Evolutionary conservation across 2,797 vertebrate species (phyloP), one percentile per base, ranked within the genome.

Genomic region (Gobio occitaniae): DNA sequence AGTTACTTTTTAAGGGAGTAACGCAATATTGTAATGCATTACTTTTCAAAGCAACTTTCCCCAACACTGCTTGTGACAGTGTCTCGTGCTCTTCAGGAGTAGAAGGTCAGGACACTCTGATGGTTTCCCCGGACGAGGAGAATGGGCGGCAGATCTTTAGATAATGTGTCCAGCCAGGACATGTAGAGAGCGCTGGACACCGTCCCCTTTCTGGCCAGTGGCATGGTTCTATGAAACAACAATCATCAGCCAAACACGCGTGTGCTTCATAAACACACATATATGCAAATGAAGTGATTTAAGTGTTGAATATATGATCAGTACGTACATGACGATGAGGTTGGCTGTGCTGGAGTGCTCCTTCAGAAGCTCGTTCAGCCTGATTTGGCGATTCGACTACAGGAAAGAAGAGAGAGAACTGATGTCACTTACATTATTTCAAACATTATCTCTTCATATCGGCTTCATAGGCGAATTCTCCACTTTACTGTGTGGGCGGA

Each of bases 71-170:
- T 25, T 25, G 25, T 88, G 52, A 80, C 17, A 56, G 48, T 66
- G 65, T 63, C 21, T 1, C 1, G 29, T 38, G 25, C 2, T 13
- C n/a, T 63, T 96, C 97, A 99, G 6, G 98, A 99, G 92, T 99
- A 99, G 93, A 99, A 99, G 86, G 98, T 99, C 86, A 99, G 97
- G 85, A 99, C 98, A 0, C 98, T 99, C 95, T 99, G 98, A 88
- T 99, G 98, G 92, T 99, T 99, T 80, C 98, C 98, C 89, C 98
- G 95, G 47, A 99, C 97, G 74, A 99, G 95, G 21, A 98, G 96
- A 88, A 97, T 92, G 0, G 97, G 97, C 1, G 98, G 98, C 32
- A 98, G 94, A 81, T 97, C 97, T 91, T 96, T 97, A 82, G 97
- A 96, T 12, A 99, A 93, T 5, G 95, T 96, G 90, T 99, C 98